Evolutionary conservation across 2,797 vertebrate species (phyloP).

Genomic region (Dicrostonyx torquatus): DNA sequence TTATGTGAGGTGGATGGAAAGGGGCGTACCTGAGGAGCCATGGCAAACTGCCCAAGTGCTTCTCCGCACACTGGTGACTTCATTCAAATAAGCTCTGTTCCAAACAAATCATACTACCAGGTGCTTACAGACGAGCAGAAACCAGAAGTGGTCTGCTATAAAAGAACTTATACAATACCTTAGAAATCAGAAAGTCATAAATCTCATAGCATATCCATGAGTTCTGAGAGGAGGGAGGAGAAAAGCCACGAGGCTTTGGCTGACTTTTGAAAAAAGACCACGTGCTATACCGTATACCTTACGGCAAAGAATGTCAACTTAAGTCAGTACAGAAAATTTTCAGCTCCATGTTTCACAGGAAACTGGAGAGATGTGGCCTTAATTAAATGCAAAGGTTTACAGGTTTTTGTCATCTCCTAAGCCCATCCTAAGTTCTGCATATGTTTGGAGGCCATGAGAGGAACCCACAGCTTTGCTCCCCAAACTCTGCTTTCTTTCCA

Average conservation of each 20-base stretch:
- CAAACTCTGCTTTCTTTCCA: neutral
- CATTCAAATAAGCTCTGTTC: neutral
- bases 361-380: neutral
- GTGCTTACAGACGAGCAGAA: constrained; percentile 5
- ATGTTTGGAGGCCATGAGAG: neutral
- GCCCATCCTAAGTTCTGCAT: neutral
- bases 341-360: neutral
- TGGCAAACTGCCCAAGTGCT: neutral
- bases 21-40: neutral
- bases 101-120: neutral
- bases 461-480: neutral
- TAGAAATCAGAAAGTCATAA: neutral
- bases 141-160: neutral
- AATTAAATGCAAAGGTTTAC: constrained; percentile 30
- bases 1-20: constrained; percentile 20
- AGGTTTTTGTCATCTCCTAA: neutral
- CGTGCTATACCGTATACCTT: neutral
- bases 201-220: neutral
- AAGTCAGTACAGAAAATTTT: neutral
- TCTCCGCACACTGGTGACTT: neutral
- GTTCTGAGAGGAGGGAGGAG: neutral
- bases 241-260: constrained; percentile 5
- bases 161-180: neutral
- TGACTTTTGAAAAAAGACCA: neutral
- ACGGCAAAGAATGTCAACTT: neutral